phyloP scores from a whole-genome alignment of 2,888 invertebrate species.

The Alcis repandata region DNA sequence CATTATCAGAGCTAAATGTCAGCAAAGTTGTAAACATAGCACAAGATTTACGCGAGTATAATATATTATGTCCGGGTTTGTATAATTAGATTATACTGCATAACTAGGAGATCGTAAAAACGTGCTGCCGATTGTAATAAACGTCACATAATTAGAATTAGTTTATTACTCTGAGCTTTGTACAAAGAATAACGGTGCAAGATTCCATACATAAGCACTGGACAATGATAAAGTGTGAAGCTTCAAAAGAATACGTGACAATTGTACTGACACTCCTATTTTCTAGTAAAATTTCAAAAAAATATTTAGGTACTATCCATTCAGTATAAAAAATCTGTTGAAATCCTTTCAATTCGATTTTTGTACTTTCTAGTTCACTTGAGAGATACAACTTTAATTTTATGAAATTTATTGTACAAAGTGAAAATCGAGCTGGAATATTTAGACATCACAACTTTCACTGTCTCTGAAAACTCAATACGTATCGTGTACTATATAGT shows the following conservation, averaged over 20 bases:
- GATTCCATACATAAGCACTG: background rate
- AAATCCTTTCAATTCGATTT: background rate
- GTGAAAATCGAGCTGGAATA: background rate
- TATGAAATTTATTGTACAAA: background rate
- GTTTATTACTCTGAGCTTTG: constrained; percentile 3
- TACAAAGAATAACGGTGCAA: constrained; percentile 3
- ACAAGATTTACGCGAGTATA: constrained; percentile 6
- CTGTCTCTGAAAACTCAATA: background rate
- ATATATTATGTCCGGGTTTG: constrained; percentile 20
- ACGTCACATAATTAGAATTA: constrained; percentile 18
- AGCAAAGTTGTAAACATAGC: constrained; percentile 18
- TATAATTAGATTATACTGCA: constrained; percentile 26
- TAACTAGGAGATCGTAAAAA: constrained; percentile 8
- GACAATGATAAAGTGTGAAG: background rate
- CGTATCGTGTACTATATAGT: background rate
- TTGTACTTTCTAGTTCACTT: background rate
- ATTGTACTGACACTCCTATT: background rate
- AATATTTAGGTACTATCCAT: background rate
- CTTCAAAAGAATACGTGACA: background rate
- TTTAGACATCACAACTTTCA: constrained; percentile 8
- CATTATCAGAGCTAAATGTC: constrained; percentile 22
- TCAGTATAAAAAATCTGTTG: background rate
- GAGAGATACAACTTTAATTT: background rate
- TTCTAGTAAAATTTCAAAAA: background rate
- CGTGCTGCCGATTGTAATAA: constrained; percentile 16